Conservation (phyloP, 2,888 invertebrate genomes). For the Ellobium chinense region DNA sequence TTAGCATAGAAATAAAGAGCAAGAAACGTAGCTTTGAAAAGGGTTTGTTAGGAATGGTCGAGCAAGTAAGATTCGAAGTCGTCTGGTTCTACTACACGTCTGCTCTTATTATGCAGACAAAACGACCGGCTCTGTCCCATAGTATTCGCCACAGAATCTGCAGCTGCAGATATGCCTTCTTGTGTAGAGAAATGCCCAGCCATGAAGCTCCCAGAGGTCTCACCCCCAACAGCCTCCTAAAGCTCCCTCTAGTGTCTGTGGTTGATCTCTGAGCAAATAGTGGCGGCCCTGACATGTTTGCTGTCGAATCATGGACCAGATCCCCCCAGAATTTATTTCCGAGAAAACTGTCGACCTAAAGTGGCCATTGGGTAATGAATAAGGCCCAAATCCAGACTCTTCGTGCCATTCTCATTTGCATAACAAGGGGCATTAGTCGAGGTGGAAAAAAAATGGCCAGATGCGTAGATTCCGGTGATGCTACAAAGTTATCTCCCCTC, state of each 20-base stretch:
- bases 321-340: neutral
- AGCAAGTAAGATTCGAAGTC: too few relatives aligned
- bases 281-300: neutral
- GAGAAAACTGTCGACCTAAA: neutral
- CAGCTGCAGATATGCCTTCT: too few relatives aligned
- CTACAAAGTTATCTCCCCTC: neutral
- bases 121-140: too few relatives aligned
- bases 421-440: neutral
- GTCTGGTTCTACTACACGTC: too few relatives aligned
- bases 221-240: too few relatives aligned
- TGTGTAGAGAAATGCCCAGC: too few relatives aligned
- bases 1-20: too few relatives aligned
- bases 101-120: too few relatives aligned
- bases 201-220: too few relatives aligned
- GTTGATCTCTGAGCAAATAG: neutral
- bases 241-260: neutral
- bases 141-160: too few relatives aligned
- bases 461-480: constrained; percentile 25
- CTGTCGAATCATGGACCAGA: neutral
- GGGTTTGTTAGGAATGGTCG: too few relatives aligned
- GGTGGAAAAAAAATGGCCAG: constrained; percentile 7
- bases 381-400: neutral
- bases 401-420: constrained; percentile 8
- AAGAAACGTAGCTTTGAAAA: too few relatives aligned
- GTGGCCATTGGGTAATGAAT: constrained; percentile 25